Percentiles rank a stretch among this genome's conserved stretches.
Conservation (phyloP, 2,797 vertebrate genomes). For the Acrossocheilus wenchowensis region DNA sequence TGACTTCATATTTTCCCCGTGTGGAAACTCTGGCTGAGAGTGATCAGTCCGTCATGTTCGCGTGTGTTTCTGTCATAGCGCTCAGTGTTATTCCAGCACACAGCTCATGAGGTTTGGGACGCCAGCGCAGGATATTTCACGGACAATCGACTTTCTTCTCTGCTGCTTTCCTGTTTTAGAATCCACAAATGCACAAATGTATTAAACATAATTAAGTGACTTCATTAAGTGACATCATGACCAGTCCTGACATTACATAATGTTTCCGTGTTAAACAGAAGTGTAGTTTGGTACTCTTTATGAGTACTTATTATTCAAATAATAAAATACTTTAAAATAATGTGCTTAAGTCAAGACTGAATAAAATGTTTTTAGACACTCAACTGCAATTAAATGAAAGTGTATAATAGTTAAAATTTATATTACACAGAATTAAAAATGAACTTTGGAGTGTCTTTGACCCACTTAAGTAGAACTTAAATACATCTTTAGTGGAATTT, state of each 20-base stretch:
- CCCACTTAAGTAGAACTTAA: background rate
- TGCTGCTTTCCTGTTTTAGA: background rate
- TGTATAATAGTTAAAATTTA: background rate
- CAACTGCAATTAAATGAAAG: background rate
- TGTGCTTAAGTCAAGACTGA: background rate
- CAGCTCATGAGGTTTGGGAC: background rate
- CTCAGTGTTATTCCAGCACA: background rate
- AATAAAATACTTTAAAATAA: background rate
- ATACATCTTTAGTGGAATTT: background rate
- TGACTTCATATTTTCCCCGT: slow-evolving; percentile 70
- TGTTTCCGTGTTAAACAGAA: no score
- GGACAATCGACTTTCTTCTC: background rate
- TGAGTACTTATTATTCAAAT: background rate
- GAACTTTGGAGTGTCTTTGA: background rate
- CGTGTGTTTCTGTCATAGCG: slow-evolving; percentile 21
- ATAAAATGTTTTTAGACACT: background rate
- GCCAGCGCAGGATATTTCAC: background rate
- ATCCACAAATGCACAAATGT: background rate
- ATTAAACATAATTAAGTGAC: background rate
- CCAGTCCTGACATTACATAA: no score
- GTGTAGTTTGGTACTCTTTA: background rate
- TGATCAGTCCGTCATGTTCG: slow-evolving; percentile 4
- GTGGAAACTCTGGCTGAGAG: slow-evolving; percentile 55
- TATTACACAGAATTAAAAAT: background rate
- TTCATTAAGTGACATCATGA: background rate